Conservation (phyloP, 2,797 vertebrate species). For the Lemur catta region DNA sequence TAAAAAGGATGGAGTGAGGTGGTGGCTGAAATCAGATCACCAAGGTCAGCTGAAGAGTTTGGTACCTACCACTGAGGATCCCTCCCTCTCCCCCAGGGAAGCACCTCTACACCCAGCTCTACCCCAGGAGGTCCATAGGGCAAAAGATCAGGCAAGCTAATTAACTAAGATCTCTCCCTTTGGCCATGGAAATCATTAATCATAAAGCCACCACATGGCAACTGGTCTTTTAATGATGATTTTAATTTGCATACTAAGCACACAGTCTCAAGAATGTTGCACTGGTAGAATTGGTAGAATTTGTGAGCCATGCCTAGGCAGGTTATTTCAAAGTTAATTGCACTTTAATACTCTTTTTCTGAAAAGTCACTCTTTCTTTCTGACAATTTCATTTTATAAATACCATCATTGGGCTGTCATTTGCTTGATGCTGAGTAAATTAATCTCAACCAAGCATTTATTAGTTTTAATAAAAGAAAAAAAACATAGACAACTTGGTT, state of each 20-base stretch:
- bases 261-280: conserved; percentile 44
- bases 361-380: conserved; percentile 63
- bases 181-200: conserved; percentile 61
- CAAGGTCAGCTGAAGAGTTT: neutral
- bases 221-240: conserved; percentile 66
- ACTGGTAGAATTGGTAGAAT: conserved; percentile 61
- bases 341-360: conserved; percentile 55
- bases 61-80: neutral
- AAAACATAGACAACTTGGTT: neutral
- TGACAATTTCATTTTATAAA: conserved; percentile 71
- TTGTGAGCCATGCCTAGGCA: conserved; percentile 39
- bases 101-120: neutral
- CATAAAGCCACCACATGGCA: conserved; percentile 14
- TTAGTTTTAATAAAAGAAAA: conserved; percentile 47
- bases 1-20: neutral
- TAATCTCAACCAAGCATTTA: conserved; percentile 55
- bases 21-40: neutral
- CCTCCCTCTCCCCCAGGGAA: neutral
- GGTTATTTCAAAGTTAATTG: conserved; percentile 71
- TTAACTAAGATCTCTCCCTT: conserved; percentile 51
- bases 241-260: conserved; percentile 73
- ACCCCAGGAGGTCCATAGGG: neutral
- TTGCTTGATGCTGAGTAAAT: conserved; percentile 49
- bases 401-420: conserved; percentile 8
- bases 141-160: conserved; percentile 48